Conservation (phyloP, 1,140 invertebrate genomes). For the Eupeodes corollae region DNA sequence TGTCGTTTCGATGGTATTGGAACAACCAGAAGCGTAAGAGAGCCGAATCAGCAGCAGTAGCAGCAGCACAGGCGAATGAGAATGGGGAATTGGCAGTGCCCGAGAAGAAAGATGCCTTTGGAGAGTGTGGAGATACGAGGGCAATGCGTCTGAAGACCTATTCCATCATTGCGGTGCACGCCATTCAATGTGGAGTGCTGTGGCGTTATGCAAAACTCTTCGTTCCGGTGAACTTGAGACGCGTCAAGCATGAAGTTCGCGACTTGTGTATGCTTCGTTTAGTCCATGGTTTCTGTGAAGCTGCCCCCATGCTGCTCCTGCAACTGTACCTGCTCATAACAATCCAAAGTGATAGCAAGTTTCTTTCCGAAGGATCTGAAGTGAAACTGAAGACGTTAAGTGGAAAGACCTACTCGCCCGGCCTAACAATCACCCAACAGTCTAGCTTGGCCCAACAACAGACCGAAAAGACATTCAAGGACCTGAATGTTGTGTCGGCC, state of each 20-base stretch:
- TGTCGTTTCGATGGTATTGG: constrained; percentile 46
- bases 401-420: constrained; percentile 1
- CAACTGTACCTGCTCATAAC: constrained; percentile 64
- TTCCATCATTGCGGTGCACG: constrained; percentile 53
- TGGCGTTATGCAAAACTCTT: constrained; percentile 84
- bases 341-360: constrained; percentile 18
- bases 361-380: not conserved
- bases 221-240: constrained; percentile 69
- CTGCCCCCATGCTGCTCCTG: constrained; percentile 74
- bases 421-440: not conserved
- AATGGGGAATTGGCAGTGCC: not conserved
- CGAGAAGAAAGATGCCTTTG: not conserved
- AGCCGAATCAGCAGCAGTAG: too few species aligned
- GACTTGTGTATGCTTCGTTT: constrained; percentile 62
- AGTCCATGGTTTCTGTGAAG: constrained; percentile 77
- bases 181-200: constrained; percentile 68
- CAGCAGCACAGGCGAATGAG: not conserved
- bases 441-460: constrained; percentile 3
- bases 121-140: not conserved
- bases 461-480: constrained; percentile 46
- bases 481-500: constrained; percentile 72
- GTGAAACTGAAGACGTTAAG: not conserved
- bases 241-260: constrained; percentile 72
- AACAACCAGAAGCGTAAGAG: not conserved
- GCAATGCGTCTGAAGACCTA: not conserved